Evolutionary conservation across 1,140 invertebrate species (phyloP), one percentile per base, ranked within the genome.

Genomic region (Tetramorium simillimum): DNA sequence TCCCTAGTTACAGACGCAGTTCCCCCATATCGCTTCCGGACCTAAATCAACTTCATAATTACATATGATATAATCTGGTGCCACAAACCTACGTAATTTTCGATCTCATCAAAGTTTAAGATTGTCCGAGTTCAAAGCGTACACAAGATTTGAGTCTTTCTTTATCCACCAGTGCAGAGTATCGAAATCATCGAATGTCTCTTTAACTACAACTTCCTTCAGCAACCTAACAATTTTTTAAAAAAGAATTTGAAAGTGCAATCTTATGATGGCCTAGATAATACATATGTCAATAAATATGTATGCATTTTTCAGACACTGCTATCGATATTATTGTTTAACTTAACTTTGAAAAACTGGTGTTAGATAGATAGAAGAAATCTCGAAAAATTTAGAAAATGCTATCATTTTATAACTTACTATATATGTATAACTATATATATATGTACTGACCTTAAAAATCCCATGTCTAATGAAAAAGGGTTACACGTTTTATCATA

Each of bases 41-140:
- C 62, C 53, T 90, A 86, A 89, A 82, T 90, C 88, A 90, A 86
- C 84, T 90, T 73, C 53, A 46, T 82, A 77, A 82, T 77, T 78
- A 88, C 62, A 18, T 72, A 82, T 89, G 69, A 81, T 78, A 73
- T 81, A 86, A 90, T 90, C 62, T 63, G 69, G 16, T 33, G 49
- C 58, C 56, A 81, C 76, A 70, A 89, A 86, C 85, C 85, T 77
- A 69, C 58, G 60, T 75, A 53, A 51, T 56, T 53, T 70, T 86
- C 62, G 49, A 58, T 75, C 43, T 76, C 73, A 67, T 89, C 69
- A 86, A 90, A 77, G 62, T 72, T 86, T 77, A 75, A 77, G 69
- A 51, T 60, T 86, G 28, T 12, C 18, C 21, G 21, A 43, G 77
- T 82, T 33, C 56, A 49, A 70, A 70, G 86, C 18, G 69, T 33